Base-by-base conservation (phyloP, 1,140 invertebrate genomes). In the Euwallacea similis region DNA sequence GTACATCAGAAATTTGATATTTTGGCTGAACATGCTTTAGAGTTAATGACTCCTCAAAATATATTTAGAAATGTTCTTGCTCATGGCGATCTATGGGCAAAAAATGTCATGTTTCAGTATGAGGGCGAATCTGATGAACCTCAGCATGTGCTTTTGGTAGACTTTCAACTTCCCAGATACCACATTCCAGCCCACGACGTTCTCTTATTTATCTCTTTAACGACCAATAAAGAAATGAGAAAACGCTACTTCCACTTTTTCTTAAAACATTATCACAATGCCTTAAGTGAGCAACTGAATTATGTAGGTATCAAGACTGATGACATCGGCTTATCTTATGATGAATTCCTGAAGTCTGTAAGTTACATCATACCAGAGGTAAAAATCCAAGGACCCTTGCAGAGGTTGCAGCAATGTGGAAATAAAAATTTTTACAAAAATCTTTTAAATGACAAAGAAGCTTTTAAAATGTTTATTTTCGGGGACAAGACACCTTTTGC, bases 81-180 rank as follows among this genome's bases (percentile, higher is more conserved):
- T 13, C 89, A 89, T 76, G 85, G 85, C 0, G 86, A 89, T 79
- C 73, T 88, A 1, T 89, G 88, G 88, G 77, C 82, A 0, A 88
- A 88, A 74, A 89, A 89, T 75, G 76, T 89, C 8, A 83, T 89
- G 75, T 85, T 87, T 43, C 87, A 86, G 75, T 86, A 86, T 66
- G 77, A 83, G 50, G 59, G 64, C 10, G 16, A 59, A 33, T 53
- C 42, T 15, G 42, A 13, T 50, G 46, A 11, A 11, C 46, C 6
- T 50, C 46, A 11, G 13, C 9, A 50, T 11, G 46, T 85, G 11
- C 79, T 86, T 6, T 73, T 90, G 7, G 83, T 90, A 13, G 88
- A 90, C 75, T 88, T 86, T 63, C 89, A 89, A 77, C 81, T 89
- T 21, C 83, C 82, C 0, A 75, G 87, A 42, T 89, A 85, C 77